phyloP scores from a whole-genome alignment of 2,797 vertebrate species.

The Eidolon dupreanum region DNA sequence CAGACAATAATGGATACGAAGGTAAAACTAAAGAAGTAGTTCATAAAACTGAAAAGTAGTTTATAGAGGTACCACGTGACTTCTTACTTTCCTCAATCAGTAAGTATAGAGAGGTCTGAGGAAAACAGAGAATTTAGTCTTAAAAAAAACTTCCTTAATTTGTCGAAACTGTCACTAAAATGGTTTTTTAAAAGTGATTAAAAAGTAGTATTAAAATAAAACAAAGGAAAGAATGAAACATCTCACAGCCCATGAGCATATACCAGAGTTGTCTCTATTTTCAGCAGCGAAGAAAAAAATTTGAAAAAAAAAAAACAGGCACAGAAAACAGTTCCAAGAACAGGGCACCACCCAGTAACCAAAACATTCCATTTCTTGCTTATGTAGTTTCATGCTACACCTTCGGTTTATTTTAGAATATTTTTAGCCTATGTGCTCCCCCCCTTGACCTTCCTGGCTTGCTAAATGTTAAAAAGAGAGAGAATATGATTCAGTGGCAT shows the following conservation, averaged over 20 bases:
- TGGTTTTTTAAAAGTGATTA: neutral
- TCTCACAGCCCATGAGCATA: neutral
- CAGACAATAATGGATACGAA: neutral
- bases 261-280: slow-evolving; percentile 28
- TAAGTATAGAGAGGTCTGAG: neutral
- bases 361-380: slow-evolving; percentile 72
- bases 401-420: slow-evolving; percentile 77
- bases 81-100: neutral
- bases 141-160: neutral
- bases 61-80: neutral
- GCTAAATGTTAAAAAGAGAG: slow-evolving; percentile 59
- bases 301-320: neutral
- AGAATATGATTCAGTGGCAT: slow-evolving; percentile 53
- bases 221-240: slow-evolving; percentile 9
- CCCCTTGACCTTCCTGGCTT: slow-evolving; percentile 62
- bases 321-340: slow-evolving; percentile 63
- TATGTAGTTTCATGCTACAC: slow-evolving; percentile 64
- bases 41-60: neutral
- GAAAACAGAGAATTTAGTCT: neutral
- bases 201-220: slow-evolving; percentile 48
- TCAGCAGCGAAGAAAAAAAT: neutral
- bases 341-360: slow-evolving; percentile 67
- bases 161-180: slow-evolving; percentile 30
- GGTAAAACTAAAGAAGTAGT: neutral
- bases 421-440: slow-evolving; percentile 64